These are phyloP conservation scores for Labeo calbasu DNA, from an alignment of 2,797 vertebrate species.

Conservation along the genomic window DNA sequence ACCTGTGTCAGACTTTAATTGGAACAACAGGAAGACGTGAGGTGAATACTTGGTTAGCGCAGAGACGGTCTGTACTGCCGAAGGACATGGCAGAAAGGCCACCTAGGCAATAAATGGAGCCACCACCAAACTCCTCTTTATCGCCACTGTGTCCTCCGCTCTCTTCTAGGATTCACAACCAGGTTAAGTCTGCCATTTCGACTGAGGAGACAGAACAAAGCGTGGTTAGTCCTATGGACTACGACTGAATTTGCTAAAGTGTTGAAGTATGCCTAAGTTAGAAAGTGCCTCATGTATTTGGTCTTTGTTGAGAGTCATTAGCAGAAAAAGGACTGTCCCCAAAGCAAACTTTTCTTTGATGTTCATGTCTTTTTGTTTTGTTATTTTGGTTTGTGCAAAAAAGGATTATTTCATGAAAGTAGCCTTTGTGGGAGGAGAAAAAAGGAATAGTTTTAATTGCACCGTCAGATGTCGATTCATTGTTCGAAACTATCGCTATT, in stretches of 20 bases:
- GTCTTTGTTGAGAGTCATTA: slow-evolving; percentile 70
- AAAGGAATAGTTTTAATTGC: slow-evolving; percentile 65
- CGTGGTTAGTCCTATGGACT: slow-evolving; percentile 84
- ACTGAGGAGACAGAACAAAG: slow-evolving; percentile 62
- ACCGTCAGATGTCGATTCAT: slow-evolving; percentile 64
- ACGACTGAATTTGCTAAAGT: slow-evolving; percentile 66
- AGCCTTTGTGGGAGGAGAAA: slow-evolving; percentile 60
- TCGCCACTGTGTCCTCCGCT: slow-evolving; percentile 26
- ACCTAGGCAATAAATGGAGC: slow-evolving; percentile 56
- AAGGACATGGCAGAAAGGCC: slow-evolving; percentile 58
- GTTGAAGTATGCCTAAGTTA: slow-evolving; percentile 71
- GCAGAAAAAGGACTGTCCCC: slow-evolving; percentile 68
- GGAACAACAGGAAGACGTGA: slow-evolving; percentile 92
- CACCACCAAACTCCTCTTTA: slow-evolving; percentile 60
- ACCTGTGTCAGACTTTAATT: slow-evolving; percentile 86
- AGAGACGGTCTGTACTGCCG: slow-evolving; percentile 74
- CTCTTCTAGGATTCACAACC: slow-evolving; percentile 63
- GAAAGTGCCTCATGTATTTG: slow-evolving; percentile 82
- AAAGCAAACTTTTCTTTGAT: slow-evolving; percentile 65
- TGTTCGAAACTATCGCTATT: slow-evolving; percentile 55
- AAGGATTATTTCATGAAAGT: slow-evolving; percentile 64
- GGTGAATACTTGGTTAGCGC: slow-evolving; percentile 57
- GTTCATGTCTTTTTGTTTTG: slow-evolving; percentile 53
- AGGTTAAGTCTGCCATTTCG: slow-evolving; percentile 59
- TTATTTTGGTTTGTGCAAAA: slow-evolving; percentile 69